Base-by-base conservation (phyloP, 2,888 invertebrate species). In the Drosophila kanekoi region DNA sequence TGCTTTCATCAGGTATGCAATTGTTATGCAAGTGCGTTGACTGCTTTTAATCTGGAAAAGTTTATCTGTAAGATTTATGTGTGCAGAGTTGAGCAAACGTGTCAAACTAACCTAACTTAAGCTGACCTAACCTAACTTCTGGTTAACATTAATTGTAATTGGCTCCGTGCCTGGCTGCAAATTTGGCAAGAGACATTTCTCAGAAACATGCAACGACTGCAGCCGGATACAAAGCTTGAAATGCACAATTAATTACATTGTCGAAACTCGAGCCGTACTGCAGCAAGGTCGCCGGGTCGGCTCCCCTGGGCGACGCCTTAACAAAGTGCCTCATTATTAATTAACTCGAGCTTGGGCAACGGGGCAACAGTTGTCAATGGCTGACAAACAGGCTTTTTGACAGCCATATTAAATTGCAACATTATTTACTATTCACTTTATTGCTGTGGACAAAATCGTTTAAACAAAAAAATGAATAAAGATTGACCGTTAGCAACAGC, bases 211-310 rank as follows among this genome's bases (percentile, higher is more conserved):
- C 72, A 69, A 62, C 32, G 32, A 41, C 38, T 41, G 45, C 48
- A 47, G 33, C 61, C 44, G 53, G 66, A 48, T 56, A 56, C 33
- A 47, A 28, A 35, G 60, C 59, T 48, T 53, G 23, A 71, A 77
- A 60, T 60, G 48, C 38, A 37, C 38, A 71, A 81, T 81, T 81
- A 81, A 85, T 72, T 71, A 79, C 64, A 61, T 58, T 80, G 68
- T 68, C 75, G 56, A 58, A 77, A 68, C 33, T 58, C 45, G 52
- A 77, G 51, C 47, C 14, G 33, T 18, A 13, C 40, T 11, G 18
- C 14, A 3, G n/a, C 44, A 14, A 20, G 33, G 58, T 53, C 33
- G 38, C 37, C 47, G 41, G 32, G 43, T 10, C 28, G 14, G 11
- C 32, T 11, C 23, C n/a, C 20, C 18, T 28, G 20, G 13, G n/a